Conservation (phyloP, 2,888 invertebrate genomes). For the Steinernema hermaphroditum region DNA sequence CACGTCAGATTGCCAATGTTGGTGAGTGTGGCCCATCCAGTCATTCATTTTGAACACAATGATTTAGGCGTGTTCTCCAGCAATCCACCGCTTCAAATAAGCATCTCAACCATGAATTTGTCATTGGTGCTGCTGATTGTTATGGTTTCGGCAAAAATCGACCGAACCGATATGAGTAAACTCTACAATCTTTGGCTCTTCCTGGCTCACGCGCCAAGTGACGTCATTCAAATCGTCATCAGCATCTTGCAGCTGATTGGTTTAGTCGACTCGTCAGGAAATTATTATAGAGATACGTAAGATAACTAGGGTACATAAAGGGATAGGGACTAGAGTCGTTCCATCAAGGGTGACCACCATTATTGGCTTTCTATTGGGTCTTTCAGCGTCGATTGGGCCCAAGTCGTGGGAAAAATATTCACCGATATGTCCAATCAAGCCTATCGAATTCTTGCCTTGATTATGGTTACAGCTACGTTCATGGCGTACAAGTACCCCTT, state of each 20-base stretch:
- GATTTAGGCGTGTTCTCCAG: not conserved
- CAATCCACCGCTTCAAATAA: not conserved
- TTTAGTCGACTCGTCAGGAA: no score
- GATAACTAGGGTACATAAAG: no score
- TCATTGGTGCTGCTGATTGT: not conserved
- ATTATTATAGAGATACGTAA: no score
- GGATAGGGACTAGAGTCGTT: no score
- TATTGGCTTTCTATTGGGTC: no score
- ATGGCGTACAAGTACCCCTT: not conserved
- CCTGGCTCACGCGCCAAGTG: not conserved
- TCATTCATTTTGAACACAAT: no score
- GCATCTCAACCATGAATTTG: not conserved
- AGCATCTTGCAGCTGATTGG: not conserved
- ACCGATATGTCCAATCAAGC: not conserved
- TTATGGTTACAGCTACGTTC: slow-evolving; percentile 5
- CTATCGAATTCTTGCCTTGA: slow-evolving; percentile 1
- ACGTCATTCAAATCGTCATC: not conserved
- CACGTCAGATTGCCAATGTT: no score
- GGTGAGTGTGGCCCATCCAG: no score
- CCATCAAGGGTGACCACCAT: no score
- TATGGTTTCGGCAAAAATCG: not conserved
- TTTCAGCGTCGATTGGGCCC: not conserved
- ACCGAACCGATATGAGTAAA: not conserved
- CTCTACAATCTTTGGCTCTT: not conserved
- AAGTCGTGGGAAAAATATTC: not conserved